Evolutionary conservation across 2,888 invertebrate genomes (phyloP).

Genomic region (Bruchidius siliquastri): DNA sequence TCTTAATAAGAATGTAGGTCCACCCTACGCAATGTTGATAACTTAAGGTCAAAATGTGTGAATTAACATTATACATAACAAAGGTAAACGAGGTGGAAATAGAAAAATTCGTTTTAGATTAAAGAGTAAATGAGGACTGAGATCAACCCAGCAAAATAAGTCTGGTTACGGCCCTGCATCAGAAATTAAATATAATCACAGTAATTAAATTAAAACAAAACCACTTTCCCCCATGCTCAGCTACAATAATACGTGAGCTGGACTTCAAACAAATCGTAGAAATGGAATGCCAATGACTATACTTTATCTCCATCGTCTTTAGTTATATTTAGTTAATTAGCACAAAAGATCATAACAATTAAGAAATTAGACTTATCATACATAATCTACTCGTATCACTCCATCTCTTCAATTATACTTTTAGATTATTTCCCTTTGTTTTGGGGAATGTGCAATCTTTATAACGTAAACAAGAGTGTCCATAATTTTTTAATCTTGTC

Average conservation of each 20-base stretch:
- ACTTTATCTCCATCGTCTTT: neutral
- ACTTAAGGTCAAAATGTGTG: too few relatives aligned
- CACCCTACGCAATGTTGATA: too few relatives aligned
- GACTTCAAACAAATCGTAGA: neutral
- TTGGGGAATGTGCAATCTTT: neutral
- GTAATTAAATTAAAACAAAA: neutral
- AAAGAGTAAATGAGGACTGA: too few relatives aligned
- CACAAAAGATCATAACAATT: slow-evolving; percentile 2
- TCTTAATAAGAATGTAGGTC: neutral
- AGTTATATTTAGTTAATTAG: neutral
- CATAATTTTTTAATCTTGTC: too few relatives aligned
- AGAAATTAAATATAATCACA: too few relatives aligned
- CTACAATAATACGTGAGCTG: neutral
- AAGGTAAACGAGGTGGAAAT: too few relatives aligned
- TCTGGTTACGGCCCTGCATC: too few relatives aligned
- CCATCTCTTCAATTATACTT: neutral
- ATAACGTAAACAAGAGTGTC: too few relatives aligned
- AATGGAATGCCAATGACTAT: neutral
- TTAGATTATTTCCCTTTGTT: neutral
- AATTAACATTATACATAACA: too few relatives aligned
- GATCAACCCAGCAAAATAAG: too few relatives aligned
- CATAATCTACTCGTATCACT: slow-evolving; percentile 1
- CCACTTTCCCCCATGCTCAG: neutral
- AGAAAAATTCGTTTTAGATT: too few relatives aligned
- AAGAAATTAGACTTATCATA: slow-evolving; percentile 1